phyloP scores from a whole-genome alignment of 2,113 vertebrate species.

The Sander vitreus region DNA sequence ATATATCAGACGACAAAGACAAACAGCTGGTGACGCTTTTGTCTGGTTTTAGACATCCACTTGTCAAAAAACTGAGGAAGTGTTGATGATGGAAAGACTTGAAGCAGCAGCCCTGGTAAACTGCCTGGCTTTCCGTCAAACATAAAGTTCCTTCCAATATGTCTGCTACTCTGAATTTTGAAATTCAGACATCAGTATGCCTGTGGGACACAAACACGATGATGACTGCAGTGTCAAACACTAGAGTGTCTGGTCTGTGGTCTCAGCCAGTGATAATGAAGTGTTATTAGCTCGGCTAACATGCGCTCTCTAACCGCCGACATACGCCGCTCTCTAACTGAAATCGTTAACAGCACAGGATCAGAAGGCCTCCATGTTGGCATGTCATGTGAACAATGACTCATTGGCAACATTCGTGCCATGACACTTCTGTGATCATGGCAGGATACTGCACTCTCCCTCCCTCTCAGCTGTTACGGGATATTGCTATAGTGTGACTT shows the following conservation, averaged over 20 bases:
- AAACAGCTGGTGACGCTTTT: slow-evolving; percentile 13
- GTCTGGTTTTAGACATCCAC: slow-evolving; percentile 15
- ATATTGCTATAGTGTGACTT: slow-evolving; percentile 22
- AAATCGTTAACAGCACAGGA: slow-evolving; percentile 40
- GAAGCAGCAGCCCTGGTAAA: slow-evolving; percentile 32
- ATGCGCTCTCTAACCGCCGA: slow-evolving; percentile 32
- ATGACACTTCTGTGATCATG: slow-evolving; percentile 44
- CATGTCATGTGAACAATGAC: slow-evolving; percentile 45
- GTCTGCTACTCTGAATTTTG: slow-evolving; percentile 24
- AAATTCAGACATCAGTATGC: slow-evolving; percentile 45
- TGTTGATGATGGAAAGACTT: slow-evolving; percentile 31
- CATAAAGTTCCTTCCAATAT: not conserved
- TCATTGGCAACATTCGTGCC: slow-evolving; percentile 33
- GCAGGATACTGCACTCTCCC: slow-evolving; percentile 1
- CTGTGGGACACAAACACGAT: slow-evolving; percentile 35
- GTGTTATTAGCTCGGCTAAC: slow-evolving; percentile 67
- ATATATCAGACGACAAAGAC: slow-evolving; percentile 32
- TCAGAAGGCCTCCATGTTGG: slow-evolving; percentile 39
- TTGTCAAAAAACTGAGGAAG: slow-evolving; percentile 26
- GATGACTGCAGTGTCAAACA: slow-evolving; percentile 51
- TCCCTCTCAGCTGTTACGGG: not conserved
- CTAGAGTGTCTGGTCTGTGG: slow-evolving; percentile 35
- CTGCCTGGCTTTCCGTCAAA: slow-evolving; percentile 11
- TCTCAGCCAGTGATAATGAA: slow-evolving; percentile 65
- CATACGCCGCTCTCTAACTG: slow-evolving; percentile 1